Base-by-base conservation (phyloP, 1,140 invertebrate species). In the Drosophila teissieri region DNA sequence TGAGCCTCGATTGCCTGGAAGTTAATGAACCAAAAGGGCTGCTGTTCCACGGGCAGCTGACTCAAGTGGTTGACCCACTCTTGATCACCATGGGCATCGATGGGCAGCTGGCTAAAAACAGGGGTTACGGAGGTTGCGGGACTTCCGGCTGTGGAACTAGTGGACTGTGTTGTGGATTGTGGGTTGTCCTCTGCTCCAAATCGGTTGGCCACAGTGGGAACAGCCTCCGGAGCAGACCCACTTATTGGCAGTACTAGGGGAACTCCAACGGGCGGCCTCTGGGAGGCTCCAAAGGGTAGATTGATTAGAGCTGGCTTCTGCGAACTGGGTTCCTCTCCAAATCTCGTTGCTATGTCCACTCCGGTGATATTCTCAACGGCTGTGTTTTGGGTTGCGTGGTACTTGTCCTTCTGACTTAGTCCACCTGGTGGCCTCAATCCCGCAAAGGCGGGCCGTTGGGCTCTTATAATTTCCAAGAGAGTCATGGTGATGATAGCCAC, bases 11-110 rank as follows among this genome's bases (percentile, higher is more conserved):
- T 93, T 2, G 86, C 85, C 58, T 92, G 67, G 45, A 90, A 91
- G 72, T 93, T 94, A 39, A 94, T 51, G 36, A 92, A 91, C 93
- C 93, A 94, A 75, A 94, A 94, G 0, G 93, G 93, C 61, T 93
- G 93, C 19, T 93, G 86, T 40, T 94, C 93, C 37, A 86, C 36
- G 0, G 93, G 93, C 31, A 93, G 63, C 14, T 81, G 73, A 27
- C 79, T 92, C 2, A 94, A 58, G n/a, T 92, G 72, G 19, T 93
- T 91, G 1, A 94, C 86, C 14, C 92, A 78, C 0, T 92, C 84
- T 14, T 69, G 86, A 64, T 94, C 93, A 4, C 93, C 93, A 10
- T 92, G 80, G 10, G 93, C 93, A 72, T 91, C 90, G 19, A 89
- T 70, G 37, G 91, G 91, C 7, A 91, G 40, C 22, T 52, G 62